Evolutionary conservation across 2,113 vertebrate species (phyloP).

Genomic region (Chloropsis cyanopogon): DNA sequence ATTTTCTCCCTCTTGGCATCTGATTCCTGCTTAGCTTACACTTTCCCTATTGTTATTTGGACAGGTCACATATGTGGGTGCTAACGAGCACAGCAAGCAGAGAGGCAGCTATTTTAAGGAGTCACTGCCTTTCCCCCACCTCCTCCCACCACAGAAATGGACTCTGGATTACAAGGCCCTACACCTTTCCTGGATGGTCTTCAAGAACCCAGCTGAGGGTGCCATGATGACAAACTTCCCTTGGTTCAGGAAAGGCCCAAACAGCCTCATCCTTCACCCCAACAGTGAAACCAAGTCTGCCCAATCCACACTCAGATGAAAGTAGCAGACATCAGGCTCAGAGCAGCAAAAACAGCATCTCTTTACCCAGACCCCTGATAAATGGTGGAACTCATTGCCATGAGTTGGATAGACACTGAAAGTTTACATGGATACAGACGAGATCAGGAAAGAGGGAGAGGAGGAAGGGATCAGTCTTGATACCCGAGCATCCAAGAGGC

Average conservation of each 20-base stretch:
- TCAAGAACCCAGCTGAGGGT: not conserved
- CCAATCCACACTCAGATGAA: not conserved
- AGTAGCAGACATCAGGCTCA: not conserved
- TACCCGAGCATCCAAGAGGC: not conserved
- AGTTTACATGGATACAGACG: fast-evolving
- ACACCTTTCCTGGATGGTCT: not conserved
- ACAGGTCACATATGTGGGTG: not conserved
- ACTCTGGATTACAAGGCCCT: not conserved
- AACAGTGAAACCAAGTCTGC: not conserved
- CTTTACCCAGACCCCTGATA: not conserved
- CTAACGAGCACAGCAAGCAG: not conserved
- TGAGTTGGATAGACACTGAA: not conserved
- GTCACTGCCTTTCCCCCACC: not conserved
- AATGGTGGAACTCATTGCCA: not conserved
- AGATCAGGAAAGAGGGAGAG: not conserved
- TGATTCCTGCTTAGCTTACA: not conserved
- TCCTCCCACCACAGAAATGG: not conserved
- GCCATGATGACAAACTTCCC: not conserved
- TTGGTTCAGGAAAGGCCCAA: not conserved
- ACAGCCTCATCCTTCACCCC: not conserved
- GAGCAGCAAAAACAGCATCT: not conserved
- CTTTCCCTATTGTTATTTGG: not conserved
- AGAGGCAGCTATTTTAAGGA: not conserved
- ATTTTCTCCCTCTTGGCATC: not conserved
- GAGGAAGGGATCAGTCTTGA: not conserved